Conservation (phyloP, 2,797 vertebrate genomes). For the Meda fulgida region DNA sequence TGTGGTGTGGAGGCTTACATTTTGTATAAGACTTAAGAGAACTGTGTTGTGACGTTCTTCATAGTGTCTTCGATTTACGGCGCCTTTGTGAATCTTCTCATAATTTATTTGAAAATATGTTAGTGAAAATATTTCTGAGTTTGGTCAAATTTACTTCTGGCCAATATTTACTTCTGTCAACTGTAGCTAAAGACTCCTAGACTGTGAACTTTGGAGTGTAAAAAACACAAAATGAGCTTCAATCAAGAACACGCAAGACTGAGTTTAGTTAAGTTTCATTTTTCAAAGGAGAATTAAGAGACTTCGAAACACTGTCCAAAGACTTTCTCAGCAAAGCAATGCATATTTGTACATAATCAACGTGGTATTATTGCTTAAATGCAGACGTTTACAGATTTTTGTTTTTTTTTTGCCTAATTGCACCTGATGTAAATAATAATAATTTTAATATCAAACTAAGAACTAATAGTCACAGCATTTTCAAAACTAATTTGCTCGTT, state of each 20-base stretch:
- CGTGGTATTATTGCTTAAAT: conserved; percentile 55
- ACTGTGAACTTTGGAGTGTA: not conserved
- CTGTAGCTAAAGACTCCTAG: conserved; percentile 16
- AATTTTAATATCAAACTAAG: conserved; percentile 49
- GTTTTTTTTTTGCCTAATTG: conserved; percentile 38
- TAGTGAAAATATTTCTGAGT: conserved; percentile 7
- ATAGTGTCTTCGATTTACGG: conserved; percentile 48
- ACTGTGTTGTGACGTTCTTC: conserved; percentile 46
- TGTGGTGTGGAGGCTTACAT: conserved; percentile 61
- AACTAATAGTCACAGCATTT: not conserved
- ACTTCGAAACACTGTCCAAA: conserved; percentile 38
- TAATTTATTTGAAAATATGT: conserved; percentile 8
- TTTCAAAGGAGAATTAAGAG: conserved; percentile 18
- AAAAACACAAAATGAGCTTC: conserved; percentile 1
- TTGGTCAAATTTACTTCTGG: not conserved
- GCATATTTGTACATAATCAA: conserved; percentile 48
- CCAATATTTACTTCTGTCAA: not conserved
- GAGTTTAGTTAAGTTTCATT: not conserved
- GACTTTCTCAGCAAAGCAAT: conserved; percentile 32
- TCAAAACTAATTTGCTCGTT: not conserved
- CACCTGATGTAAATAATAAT: conserved; percentile 69
- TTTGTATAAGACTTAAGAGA: conserved; percentile 52
- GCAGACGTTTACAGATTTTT: conserved; percentile 33
- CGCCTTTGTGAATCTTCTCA: conserved; percentile 23
- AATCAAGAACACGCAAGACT: not conserved